phyloP scores from a whole-genome alignment of 2,888 invertebrate species.

The Abrostola tripartita region DNA sequence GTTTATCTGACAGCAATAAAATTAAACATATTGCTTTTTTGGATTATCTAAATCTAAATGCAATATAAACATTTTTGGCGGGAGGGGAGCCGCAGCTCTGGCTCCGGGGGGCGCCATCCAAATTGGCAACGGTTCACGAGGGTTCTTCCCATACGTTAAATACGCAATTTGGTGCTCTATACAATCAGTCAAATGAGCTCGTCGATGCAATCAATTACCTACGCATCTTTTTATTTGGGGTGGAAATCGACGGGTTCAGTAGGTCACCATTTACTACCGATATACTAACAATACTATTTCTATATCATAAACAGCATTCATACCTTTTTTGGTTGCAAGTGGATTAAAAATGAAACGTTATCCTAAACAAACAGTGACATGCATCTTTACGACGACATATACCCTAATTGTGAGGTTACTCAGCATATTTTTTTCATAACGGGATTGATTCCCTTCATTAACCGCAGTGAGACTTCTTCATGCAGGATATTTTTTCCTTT shows the following conservation, averaged over 20 bases:
- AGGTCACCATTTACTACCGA: slow-evolving; percentile 64
- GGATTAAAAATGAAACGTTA: slow-evolving; percentile 22
- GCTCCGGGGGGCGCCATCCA: slow-evolving; percentile 69
- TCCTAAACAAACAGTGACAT: slow-evolving; percentile 52
- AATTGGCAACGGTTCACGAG: slow-evolving; percentile 85
- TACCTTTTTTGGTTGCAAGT: slow-evolving; percentile 12
- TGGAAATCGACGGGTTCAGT: slow-evolving; percentile 69
- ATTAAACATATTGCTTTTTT: slow-evolving; percentile 64
- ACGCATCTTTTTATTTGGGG: slow-evolving; percentile 78
- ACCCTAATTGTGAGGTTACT: slow-evolving; percentile 11
- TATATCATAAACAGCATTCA: slow-evolving; percentile 21
- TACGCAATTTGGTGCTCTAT: slow-evolving; percentile 84
- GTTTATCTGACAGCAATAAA: slow-evolving; percentile 36
- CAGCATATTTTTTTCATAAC: slow-evolving; percentile 15
- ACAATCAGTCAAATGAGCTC: slow-evolving; percentile 86
- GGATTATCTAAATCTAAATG: slow-evolving; percentile 72
- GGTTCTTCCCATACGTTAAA: slow-evolving; percentile 86
- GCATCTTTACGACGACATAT: slow-evolving; percentile 27
- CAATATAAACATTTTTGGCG: slow-evolving; percentile 75
- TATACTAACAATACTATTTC: slow-evolving; percentile 42
- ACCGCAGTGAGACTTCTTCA: not conserved
- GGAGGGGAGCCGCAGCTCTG: slow-evolving; percentile 59
- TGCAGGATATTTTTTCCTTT: not conserved
- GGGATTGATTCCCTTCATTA: slow-evolving; percentile 1
- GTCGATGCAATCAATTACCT: slow-evolving; percentile 82